These are phyloP conservation scores for Pipistrellus pipistrellus DNA, from an alignment of 2,797 vertebrate species.

Conservation along the genomic window DNA sequence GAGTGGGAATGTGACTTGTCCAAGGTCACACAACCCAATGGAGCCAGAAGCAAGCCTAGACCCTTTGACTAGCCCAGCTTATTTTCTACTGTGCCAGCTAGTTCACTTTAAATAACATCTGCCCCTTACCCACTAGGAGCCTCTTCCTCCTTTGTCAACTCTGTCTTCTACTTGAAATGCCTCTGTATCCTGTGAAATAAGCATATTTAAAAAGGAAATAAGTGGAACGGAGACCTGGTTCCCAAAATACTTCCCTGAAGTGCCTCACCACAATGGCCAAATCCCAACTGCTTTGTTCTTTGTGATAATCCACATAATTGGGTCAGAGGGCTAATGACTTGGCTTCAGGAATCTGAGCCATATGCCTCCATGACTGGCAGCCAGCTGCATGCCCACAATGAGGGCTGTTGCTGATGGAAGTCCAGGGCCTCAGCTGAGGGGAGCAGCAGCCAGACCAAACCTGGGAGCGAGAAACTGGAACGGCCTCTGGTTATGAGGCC, in stretches of 20 bases:
- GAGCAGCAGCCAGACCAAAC: neutral
- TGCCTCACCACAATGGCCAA: neutral
- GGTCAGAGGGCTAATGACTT: slow-evolving; percentile 79
- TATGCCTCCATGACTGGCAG: slow-evolving; percentile 52
- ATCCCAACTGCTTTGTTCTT: slow-evolving; percentile 72
- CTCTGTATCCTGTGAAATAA: neutral
- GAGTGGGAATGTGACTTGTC: neutral
- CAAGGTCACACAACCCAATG: neutral
- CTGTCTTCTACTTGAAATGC: slow-evolving; percentile 28
- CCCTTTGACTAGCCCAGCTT: neutral
- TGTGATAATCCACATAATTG: slow-evolving; percentile 64
- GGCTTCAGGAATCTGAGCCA: slow-evolving; percentile 64
- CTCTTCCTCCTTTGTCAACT: neutral
- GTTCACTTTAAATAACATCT: neutral
- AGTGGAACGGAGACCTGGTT: neutral
- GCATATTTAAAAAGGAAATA: neutral
- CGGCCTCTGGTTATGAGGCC: neutral
- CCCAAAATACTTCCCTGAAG: neutral
- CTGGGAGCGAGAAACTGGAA: neutral
- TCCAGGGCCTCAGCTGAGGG: slow-evolving; percentile 6
- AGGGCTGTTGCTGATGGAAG: neutral
- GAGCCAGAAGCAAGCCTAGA: neutral
- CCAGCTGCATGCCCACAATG: neutral
- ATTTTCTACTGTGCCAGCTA: neutral
- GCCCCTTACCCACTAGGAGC: neutral